Conservation (phyloP, 1,140 invertebrate species). For the Paramacrobiotus metropolitanus region DNA sequence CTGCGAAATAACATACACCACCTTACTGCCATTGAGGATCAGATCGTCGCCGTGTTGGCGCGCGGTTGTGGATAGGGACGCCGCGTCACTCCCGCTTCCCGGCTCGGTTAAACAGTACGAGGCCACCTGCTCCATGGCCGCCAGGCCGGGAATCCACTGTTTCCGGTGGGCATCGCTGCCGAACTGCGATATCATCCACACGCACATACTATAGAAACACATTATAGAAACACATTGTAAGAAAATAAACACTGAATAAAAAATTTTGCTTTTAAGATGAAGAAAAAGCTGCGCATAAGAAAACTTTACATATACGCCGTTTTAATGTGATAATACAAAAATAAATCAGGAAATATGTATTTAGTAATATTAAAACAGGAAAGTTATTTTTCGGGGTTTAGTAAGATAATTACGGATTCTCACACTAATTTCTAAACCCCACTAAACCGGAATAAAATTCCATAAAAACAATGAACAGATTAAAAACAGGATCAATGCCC, state of each 20-base stretch:
- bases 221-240: constrained; percentile 9
- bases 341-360: no score
- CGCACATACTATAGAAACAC: constrained; percentile 27
- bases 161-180: constrained; percentile 55
- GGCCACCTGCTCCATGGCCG: constrained; percentile 34
- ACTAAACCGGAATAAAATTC: no score
- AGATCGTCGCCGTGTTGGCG: constrained; percentile 25
- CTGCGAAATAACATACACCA: constrained; percentile 11
- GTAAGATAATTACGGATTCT: no score
- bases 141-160: constrained; percentile 62
- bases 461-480: no score
- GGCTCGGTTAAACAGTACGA: constrained; percentile 39
- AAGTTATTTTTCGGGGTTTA: no score
- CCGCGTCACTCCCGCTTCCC: constrained; percentile 22
- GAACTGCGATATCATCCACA: constrained; percentile 53
- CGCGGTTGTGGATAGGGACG: constrained; percentile 27
- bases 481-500: no score
- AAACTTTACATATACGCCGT: no score
- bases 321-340: no score
- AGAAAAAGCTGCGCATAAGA: no score
- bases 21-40: constrained; percentile 32
- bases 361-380: no score
- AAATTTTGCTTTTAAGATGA: no score
- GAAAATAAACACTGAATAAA: constrained; percentile 8
- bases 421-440: no score